Conservation (phyloP, 1,140 invertebrate genomes). For the Drosophila prosaltans region DNA sequence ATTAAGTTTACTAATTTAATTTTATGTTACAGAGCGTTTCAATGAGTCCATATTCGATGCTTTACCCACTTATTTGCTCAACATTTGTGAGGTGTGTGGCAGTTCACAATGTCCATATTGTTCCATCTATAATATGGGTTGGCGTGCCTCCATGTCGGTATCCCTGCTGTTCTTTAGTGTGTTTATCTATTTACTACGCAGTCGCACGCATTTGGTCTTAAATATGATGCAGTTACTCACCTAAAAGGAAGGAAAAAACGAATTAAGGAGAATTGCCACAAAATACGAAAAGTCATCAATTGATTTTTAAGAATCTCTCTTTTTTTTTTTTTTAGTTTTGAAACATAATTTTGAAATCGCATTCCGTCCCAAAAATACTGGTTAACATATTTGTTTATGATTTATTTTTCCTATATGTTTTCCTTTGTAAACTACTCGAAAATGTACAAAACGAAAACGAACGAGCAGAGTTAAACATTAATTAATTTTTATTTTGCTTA, state of each 20-base stretch:
- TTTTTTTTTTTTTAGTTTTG: constrained; percentile 44
- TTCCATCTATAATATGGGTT: constrained; percentile 92
- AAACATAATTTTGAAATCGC: constrained; percentile 57
- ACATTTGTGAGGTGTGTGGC: constrained; percentile 99
- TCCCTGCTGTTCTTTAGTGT: constrained; percentile 78
- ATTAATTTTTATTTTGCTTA: constrained; percentile 35
- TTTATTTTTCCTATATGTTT: constrained; percentile 26
- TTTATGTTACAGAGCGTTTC: constrained; percentile 90
- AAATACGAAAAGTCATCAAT: constrained; percentile 28
- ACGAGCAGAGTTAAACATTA: constrained; percentile 17
- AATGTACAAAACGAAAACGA: constrained; percentile 61
- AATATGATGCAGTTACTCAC: constrained; percentile 70
- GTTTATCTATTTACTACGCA: constrained; percentile 75
- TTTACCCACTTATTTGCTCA: constrained; percentile 93
- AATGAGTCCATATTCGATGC: constrained; percentile 97
- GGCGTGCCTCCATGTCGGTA: constrained; percentile 72
- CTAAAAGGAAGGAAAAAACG: constrained; percentile 45
- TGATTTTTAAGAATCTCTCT: constrained; percentile 47
- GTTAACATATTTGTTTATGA: constrained; percentile 41
- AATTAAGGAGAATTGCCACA: constrained; percentile 22
- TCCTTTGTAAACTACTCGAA: constrained; percentile 31
- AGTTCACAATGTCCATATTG: constrained; percentile 99
- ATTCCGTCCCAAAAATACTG: constrained; percentile 71
- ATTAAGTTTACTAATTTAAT: too few species aligned
- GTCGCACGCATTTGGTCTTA: constrained; percentile 72